Evolutionary conservation across 2,888 invertebrate genomes (phyloP).

Genomic region (Catotricha subobsoleta): DNA sequence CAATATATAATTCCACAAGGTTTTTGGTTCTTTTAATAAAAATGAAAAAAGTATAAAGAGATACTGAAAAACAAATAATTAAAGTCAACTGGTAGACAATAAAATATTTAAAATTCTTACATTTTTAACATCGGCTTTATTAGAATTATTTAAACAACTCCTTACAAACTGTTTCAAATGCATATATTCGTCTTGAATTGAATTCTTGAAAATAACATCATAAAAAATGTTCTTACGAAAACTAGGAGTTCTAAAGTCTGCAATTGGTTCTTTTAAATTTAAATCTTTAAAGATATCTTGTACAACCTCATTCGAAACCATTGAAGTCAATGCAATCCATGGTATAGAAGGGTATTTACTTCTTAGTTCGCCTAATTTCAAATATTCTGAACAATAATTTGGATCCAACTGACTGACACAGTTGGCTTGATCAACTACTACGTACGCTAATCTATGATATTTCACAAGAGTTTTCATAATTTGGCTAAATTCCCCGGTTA

Average conservation of each 20-base stretch:
- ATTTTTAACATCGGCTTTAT: conserved; percentile 25
- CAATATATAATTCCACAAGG: conserved; percentile 88
- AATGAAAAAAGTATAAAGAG: neutral
- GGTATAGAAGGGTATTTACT: conserved; percentile 46
- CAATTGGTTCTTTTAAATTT: conserved; percentile 43
- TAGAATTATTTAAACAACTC: conserved; percentile 37
- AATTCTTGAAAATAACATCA: conserved; percentile 80
- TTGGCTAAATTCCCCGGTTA: conserved; percentile 53
- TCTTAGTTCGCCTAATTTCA: conserved; percentile 62
- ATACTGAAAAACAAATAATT: neutral
- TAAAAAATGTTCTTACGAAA: conserved; percentile 89
- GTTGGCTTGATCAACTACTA: conserved; percentile 95
- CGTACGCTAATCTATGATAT: conserved; percentile 63
- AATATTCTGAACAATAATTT: conserved; percentile 89
- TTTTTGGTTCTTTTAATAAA: conserved; percentile 22
- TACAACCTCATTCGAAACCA: conserved; percentile 63
- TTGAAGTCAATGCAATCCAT: conserved; percentile 90
- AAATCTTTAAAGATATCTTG: conserved; percentile 67
- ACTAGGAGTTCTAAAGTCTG: conserved; percentile 66
- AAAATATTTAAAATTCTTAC: conserved; percentile 31
- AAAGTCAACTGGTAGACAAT: neutral
- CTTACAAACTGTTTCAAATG: conserved; percentile 61
- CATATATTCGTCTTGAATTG: conserved; percentile 58
- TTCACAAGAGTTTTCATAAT: conserved; percentile 50
- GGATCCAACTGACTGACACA: conserved; percentile 97